Percentiles rank a stretch among this genome's conserved stretches.
phyloP scores from a whole-genome alignment of 2,888 invertebrate genomes.

The Drosophila kanekoi region DNA sequence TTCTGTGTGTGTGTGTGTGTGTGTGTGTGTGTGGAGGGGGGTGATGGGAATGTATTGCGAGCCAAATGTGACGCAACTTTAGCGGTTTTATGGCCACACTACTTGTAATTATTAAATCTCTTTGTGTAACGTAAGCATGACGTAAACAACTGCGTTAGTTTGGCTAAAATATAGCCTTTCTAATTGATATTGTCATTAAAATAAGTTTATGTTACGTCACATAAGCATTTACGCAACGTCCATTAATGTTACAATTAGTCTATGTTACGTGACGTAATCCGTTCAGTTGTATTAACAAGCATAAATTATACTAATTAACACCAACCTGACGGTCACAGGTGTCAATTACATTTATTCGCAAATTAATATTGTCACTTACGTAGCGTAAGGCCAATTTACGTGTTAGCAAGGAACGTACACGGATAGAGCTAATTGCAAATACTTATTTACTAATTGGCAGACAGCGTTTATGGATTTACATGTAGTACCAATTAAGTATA shows the following conservation, averaged over 20 bases:
- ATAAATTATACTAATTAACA: neutral
- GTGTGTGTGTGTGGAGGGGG: neutral
- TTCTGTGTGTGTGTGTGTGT: neutral
- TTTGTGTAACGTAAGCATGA: conserved; percentile 12
- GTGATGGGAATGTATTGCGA: neutral
- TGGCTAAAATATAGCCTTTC: neutral
- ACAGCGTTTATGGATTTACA: neutral
- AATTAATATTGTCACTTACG: neutral
- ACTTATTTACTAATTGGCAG: neutral
- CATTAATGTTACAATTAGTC: neutral
- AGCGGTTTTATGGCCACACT: conserved; percentile 21
- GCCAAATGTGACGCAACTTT: conserved; percentile 18
- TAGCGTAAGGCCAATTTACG: neutral
- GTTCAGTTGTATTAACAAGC: neutral
- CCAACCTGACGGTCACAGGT: neutral
- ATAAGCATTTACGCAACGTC: conserved; percentile 7
- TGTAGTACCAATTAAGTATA: no score
- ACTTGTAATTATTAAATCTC: conserved; percentile 45
- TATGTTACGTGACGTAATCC: neutral
- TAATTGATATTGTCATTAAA: conserved; percentile 28
- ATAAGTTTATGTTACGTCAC: conserved; percentile 1
- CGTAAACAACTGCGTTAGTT: conserved; percentile 6
- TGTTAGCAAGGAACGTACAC: neutral
- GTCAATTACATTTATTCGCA: neutral
- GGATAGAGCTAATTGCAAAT: neutral